Evolutionary conservation across 2,888 invertebrate genomes (phyloP).

Genomic region (Leptopterna dolabrata): DNA sequence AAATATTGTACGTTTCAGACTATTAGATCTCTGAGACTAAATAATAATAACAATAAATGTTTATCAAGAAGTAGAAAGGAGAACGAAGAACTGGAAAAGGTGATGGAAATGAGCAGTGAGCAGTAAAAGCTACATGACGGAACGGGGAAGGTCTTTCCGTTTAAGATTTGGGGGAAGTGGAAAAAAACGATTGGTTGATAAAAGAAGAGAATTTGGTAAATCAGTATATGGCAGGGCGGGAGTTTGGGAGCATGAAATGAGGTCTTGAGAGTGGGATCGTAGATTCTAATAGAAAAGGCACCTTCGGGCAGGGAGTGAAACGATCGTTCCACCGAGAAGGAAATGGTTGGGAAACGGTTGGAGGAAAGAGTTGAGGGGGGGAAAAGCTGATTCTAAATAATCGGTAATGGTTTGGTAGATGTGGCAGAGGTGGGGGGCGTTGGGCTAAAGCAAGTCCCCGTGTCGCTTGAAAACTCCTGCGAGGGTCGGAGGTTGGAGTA

Average conservation of each 20-base stretch:
- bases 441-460: not conserved
- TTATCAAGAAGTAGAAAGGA: too few relatives aligned
- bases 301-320: not conserved
- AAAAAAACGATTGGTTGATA: not conserved
- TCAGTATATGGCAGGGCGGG: not conserved
- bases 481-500: not conserved
- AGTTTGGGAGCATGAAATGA: not conserved
- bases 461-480: not conserved
- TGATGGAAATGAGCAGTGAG: not conserved
- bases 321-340: not conserved
- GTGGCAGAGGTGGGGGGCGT: not conserved
- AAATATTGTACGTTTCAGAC: too few relatives aligned
- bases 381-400: constrained; percentile 25
- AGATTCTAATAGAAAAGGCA: constrained; percentile 21
- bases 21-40: too few relatives aligned
- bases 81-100: not conserved
- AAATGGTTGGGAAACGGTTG: not conserved
- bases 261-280: constrained; percentile 1
- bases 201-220: not conserved
- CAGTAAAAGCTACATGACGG: not conserved
- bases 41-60: too few relatives aligned
- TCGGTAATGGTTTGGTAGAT: not conserved
- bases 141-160: not conserved
- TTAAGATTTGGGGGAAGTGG: not conserved
- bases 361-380: not conserved